Base-by-base conservation (phyloP, 2,797 vertebrate species). In the Pristis pectinata region DNA sequence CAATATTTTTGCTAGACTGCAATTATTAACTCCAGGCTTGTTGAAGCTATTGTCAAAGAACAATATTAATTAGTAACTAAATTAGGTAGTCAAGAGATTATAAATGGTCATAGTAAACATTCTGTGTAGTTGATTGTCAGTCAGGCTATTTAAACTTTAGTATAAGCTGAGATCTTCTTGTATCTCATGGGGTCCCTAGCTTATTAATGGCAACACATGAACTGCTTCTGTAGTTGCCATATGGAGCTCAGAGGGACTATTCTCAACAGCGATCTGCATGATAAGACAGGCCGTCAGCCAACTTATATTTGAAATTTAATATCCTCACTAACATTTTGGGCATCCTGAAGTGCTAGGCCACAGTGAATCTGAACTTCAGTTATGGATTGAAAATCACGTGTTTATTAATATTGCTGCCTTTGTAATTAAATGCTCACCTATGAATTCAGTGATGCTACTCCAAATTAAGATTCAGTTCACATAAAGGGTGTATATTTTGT, bases 211-310 rank as follows among this genome's bases (percentile, higher is more conserved):
- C 41, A 72, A 93, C 37, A 72, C 92, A 49, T 93, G 92, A 76
- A 72, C 94, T 76, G 94, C 72, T 76, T 94, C 70, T 53, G 92
- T 76, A 74, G 92, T 76, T 94, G 92, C 92, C 92, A 94, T 94
- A 94, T 94, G 92, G 92, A 76, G 92, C 92, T n/a, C 44, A 94
- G 70, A 94, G 92, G 91, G 92, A 76, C 72, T 94, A 74, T 94
- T 94, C 70, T 53, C 92, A 94, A 56, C 92, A 94, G 92, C 27
- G 72, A 76, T 53, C 92, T 76, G 67, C 72, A 53, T n/a, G 72
- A 53, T 72, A 76, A 30, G 67, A 53, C 92, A 76, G 92, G 92
- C 92, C 74, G 44, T 30, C 92, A 94, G 70, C 92, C 67, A 94
- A 76, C 15, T 53, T 76, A 61, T 34, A 53, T 76, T 94, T 94